Percentiles rank a stretch among this genome's conserved stretches.
These are phyloP conservation scores for Muscidifurax raptorellus DNA, from an alignment of 1,140 invertebrate species.

Conservation along the genomic window DNA sequence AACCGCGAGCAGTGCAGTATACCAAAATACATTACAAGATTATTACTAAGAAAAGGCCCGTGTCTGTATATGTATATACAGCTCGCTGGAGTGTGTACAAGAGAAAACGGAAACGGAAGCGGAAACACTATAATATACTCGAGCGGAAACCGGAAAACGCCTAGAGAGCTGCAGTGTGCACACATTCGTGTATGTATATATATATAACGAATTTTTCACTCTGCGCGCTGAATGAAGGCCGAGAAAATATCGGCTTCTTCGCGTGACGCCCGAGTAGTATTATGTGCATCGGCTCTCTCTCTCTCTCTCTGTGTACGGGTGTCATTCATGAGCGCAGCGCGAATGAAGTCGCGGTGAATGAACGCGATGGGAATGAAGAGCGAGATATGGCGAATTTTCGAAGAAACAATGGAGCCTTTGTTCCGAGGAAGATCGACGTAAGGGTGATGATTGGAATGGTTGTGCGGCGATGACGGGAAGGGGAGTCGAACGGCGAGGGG, in stretches of 20 bases:
- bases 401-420: background rate
- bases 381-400: background rate
- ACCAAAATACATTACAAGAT: background rate
- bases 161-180: background rate
- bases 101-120: conserved; percentile 33
- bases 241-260: background rate
- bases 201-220: background rate
- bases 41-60: background rate
- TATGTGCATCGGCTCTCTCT: background rate
- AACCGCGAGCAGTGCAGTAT: too few species aligned
- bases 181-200: too few species aligned
- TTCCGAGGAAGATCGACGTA: background rate
- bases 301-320: too few species aligned
- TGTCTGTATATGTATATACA: background rate
- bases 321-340: background rate
- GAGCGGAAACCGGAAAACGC: conserved; percentile 2
- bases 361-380: background rate
- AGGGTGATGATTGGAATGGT: too few species aligned
- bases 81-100: background rate
- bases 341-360: conserved; percentile 4
- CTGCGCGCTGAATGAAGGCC: background rate
- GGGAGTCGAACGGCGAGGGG: too few species aligned
- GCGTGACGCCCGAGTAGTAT: background rate
- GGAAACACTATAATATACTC: conserved; percentile 6
- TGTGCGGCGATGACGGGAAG: too few species aligned